phyloP scores from a whole-genome alignment of 2,888 invertebrate species.

The Physocephala rufipes region DNA sequence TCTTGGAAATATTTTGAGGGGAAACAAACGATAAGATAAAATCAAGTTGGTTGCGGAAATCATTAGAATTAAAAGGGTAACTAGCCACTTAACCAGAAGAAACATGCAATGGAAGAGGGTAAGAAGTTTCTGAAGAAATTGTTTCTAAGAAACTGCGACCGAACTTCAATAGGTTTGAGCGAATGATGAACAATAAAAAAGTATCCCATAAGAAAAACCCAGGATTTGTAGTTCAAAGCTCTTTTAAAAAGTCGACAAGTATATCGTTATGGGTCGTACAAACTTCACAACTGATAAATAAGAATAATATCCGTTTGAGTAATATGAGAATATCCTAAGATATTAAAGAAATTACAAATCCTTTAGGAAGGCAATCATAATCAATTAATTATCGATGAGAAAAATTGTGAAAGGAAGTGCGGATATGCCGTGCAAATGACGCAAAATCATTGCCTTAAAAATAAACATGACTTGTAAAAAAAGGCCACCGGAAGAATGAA shows the following conservation, averaged over 20 bases:
- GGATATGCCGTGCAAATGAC: not conserved
- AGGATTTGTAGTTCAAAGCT: no score
- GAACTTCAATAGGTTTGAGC: no score
- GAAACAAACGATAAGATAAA: not conserved
- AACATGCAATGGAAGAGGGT: not conserved
- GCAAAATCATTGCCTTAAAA: conserved; percentile 25
- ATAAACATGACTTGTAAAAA: not conserved
- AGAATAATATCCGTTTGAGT: no score
- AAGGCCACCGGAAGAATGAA: not conserved
- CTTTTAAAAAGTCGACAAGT: no score
- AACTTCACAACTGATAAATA: no score
- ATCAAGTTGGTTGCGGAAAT: not conserved
- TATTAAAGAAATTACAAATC: no score
- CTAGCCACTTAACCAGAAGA: conserved; percentile 22
- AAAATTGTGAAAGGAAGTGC: not conserved
- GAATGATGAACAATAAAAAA: not conserved
- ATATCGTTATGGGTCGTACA: no score
- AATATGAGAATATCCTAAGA: no score
- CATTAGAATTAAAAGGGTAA: conserved; percentile 16
- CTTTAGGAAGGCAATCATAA: no score
- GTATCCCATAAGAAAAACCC: not conserved
- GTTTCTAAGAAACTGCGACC: no score
- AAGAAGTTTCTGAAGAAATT: no score
- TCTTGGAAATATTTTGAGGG: conserved; percentile 8
- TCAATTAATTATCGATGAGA: not conserved